Base-by-base conservation (phyloP, 2,797 vertebrate genomes). In the Sebastes ruberrimus region DNA sequence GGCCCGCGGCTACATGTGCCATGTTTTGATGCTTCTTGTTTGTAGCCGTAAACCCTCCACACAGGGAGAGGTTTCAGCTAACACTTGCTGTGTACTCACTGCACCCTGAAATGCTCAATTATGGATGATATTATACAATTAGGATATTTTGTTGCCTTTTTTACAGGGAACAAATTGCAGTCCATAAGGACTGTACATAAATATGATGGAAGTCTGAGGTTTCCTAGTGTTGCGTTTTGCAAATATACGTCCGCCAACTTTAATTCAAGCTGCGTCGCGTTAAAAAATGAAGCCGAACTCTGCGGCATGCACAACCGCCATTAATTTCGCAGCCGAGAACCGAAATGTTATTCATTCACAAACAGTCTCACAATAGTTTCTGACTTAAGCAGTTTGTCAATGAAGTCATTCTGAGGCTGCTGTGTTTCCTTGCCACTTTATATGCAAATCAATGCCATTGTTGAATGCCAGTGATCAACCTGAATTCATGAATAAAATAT, bases 381-480 rank as follows among this genome's bases (percentile, higher is more conserved):
- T 77, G 77, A 86, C 66, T 52, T 32, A 16, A 68, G 73, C 79
- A 78, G 81, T 89, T 90, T 88, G 80, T 91, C 86, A 88, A 80
- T 90, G 59, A 86, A 88, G 84, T 83, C 59, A 77, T 88, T 89
- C 81, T 38, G 73, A 70, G 65, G 79, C 52, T 70, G 78, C 80
- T 59, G 81, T 77, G 69, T 90, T 89, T 89, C 64, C 68, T 33
- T 64, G 38, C 88, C 89, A 93, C 89, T 94, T 92, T 94, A 94
- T 92, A 95, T 95, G 93, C 89, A 93, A 94, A 95, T 93, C 72
- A 87, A 53, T 23, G 67, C 20, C 75, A 78, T 84, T 84, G 88
- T 74, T 71, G 78, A 92, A 91, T 60, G 77, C 77, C 20, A 75
- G 73, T 84, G 61, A 92, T 93, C 87, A 93, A 89, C 87, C 80